A percentile compares a stretch with the other conserved stretches of the same genome.
phyloP scores from a whole-genome alignment of 2,888 invertebrate genomes.

The Zaprionus obscuricornis region DNA sequence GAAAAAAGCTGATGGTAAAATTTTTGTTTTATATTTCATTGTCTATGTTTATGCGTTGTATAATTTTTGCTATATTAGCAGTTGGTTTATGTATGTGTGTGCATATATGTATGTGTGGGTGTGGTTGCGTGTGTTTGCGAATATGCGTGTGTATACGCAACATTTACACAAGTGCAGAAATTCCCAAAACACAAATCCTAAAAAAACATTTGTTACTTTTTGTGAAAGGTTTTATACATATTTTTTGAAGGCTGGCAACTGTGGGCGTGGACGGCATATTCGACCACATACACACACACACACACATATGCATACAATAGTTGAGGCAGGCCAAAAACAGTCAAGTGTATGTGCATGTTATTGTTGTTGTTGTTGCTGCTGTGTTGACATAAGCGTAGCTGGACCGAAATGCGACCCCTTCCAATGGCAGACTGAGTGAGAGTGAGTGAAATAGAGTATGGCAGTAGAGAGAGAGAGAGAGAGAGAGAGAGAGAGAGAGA shows the following conservation, averaged over 20 bases:
- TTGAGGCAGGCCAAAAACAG: slow-evolving; percentile 53
- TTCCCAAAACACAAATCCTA: slow-evolving; percentile 81
- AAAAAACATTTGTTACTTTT: slow-evolving; percentile 79
- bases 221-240: slow-evolving; percentile 48
- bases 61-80: slow-evolving; percentile 47
- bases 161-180: slow-evolving; percentile 82
- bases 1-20: slow-evolving; percentile 36
- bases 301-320: slow-evolving; percentile 17
- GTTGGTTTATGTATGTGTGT: slow-evolving; percentile 6
- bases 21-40: slow-evolving; percentile 46
- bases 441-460: not conserved
- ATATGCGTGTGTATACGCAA: slow-evolving; percentile 42
- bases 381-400: slow-evolving; percentile 58
- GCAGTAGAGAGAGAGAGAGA: not conserved
- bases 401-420: no score
- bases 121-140: slow-evolving; percentile 7
- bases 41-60: slow-evolving; percentile 39
- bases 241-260: slow-evolving; percentile 14
- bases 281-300: slow-evolving; percentile 42
- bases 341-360: slow-evolving; percentile 25
- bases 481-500: not conserved
- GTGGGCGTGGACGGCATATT: slow-evolving; percentile 10
- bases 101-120: slow-evolving; percentile 9
- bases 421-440: no score
- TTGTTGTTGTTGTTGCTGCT: slow-evolving; percentile 20